Conservation (phyloP, 2,888 invertebrate genomes). For the Thymelicus sylvestris region DNA sequence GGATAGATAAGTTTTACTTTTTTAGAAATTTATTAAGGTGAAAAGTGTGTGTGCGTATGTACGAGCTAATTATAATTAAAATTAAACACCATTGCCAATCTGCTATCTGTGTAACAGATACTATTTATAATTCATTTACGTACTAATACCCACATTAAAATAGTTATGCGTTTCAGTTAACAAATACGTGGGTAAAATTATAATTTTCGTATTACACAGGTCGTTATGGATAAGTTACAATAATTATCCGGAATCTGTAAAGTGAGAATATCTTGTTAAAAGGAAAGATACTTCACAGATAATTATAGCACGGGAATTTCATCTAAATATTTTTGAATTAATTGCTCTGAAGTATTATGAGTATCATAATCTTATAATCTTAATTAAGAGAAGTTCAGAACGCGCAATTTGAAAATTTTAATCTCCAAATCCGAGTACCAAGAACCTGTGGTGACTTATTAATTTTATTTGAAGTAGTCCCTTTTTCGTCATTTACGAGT, state of each 20-base stretch:
- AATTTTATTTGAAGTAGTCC: conserved; percentile 53
- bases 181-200: not conserved
- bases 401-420: conserved; percentile 77
- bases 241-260: conserved; percentile 46
- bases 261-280: conserved; percentile 53
- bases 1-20: too few relatives aligned
- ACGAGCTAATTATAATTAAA: too few relatives aligned
- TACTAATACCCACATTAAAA: too few relatives aligned
- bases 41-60: too few relatives aligned
- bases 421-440: conserved; percentile 67
- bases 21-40: too few relatives aligned
- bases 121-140: too few relatives aligned
- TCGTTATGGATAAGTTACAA: conserved; percentile 44
- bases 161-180: too few relatives aligned
- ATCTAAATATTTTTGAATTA: conserved; percentile 72
- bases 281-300: conserved; percentile 60
- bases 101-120: too few relatives aligned
- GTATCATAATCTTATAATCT: conserved; percentile 82
- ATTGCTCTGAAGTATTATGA: conserved; percentile 79
- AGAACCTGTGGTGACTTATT: conserved; percentile 54
- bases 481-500: too few relatives aligned
- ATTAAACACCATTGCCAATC: too few relatives aligned
- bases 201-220: conserved; percentile 28
- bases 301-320: conserved; percentile 68
- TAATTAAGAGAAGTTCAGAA: conserved; percentile 78